phyloP scores from a whole-genome alignment of 2,113 vertebrate genomes.

The Cavia aperea region DNA sequence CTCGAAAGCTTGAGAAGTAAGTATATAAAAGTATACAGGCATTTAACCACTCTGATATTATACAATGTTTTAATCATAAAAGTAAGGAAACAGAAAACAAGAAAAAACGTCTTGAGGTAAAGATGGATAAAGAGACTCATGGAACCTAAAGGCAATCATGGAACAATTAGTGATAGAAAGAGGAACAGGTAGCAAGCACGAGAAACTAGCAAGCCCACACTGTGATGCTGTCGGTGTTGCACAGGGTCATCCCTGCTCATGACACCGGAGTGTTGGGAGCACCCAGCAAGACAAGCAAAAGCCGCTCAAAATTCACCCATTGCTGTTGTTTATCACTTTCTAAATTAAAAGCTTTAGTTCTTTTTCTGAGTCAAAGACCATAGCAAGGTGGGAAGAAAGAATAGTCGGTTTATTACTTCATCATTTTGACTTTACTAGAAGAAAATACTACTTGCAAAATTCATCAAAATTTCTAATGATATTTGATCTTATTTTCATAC shows the following conservation, averaged over 20 bases:
- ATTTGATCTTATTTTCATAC: not conserved
- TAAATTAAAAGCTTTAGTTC: not conserved
- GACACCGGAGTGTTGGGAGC: not conserved
- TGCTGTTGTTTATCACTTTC: not conserved
- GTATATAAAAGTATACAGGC: not conserved
- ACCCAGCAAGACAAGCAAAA: not conserved
- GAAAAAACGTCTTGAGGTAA: not conserved
- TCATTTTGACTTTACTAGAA: not conserved
- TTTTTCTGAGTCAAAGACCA: not conserved
- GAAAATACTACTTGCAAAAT: not conserved
- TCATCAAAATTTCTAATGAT: not conserved
- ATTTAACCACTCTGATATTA: not conserved
- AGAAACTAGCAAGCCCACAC: not conserved
- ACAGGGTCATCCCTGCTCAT: not conserved
- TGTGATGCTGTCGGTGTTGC: not conserved
- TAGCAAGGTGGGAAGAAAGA: not conserved
- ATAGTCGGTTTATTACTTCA: not conserved
- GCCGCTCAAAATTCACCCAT: not conserved
- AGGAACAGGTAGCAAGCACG: not conserved
- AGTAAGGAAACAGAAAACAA: not conserved
- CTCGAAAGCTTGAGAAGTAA: not conserved
- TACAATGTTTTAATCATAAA: not conserved
- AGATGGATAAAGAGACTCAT: not conserved
- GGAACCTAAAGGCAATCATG: not conserved
- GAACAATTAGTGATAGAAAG: not conserved